Evolutionary conservation across 2,797 vertebrate species (phyloP).

Genomic region (Phoebastria nigripes): DNA sequence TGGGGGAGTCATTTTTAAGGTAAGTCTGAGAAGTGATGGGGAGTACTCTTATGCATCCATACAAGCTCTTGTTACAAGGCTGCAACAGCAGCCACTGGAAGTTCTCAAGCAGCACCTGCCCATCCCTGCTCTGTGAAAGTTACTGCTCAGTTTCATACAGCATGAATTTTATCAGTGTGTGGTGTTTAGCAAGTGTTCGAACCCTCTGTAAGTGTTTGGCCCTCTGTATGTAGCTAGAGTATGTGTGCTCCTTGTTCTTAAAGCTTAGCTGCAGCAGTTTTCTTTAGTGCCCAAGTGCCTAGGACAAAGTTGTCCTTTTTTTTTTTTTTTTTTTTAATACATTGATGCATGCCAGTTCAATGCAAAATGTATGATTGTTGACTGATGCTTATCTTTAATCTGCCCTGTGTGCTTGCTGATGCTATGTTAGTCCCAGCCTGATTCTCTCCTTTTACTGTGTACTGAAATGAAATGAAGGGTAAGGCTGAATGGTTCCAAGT

Average conservation of each 20-base stretch:
- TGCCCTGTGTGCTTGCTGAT: neutral
- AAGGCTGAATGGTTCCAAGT: neutral
- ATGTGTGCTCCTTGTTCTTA: neutral
- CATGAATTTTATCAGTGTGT: neutral
- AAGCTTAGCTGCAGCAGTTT: neutral
- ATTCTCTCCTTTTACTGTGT: neutral
- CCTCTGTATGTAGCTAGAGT: neutral
- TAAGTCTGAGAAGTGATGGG: conserved; percentile 44
- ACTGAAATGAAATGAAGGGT: neutral
- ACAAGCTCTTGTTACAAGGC: neutral
- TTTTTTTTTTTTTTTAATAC: neutral
- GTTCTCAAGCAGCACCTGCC: neutral
- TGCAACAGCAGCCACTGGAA: neutral
- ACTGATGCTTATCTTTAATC: neutral
- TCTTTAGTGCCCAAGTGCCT: neutral
- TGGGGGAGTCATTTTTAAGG: conserved; percentile 91
- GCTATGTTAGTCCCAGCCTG: neutral
- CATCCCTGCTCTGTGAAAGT: neutral
- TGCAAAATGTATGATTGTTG: neutral
- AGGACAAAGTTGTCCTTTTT: neutral
- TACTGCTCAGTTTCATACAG: neutral
- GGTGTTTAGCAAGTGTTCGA: neutral
- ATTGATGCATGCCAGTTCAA: neutral
- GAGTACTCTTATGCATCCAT: neutral
- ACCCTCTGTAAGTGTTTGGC: neutral